Conservation (phyloP, 2,888 invertebrate genomes). For the Lasioglossum malachurum region DNA sequence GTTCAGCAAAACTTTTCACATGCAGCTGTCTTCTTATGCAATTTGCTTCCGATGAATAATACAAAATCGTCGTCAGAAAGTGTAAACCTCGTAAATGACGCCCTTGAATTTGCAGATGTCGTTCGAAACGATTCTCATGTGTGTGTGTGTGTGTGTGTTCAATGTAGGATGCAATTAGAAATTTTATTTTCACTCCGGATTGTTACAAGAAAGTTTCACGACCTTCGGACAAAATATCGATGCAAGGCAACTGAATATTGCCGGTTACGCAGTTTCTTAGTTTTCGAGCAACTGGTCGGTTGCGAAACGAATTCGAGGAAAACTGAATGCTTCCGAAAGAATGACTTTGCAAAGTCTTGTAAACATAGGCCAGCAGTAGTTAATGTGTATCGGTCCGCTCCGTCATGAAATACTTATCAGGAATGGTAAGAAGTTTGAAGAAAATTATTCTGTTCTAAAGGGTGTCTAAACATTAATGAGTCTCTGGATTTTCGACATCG, state of each 20-base stretch:
- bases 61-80: background rate
- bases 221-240: constrained; percentile 34
- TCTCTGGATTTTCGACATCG: background rate
- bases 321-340: background rate
- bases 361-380: background rate
- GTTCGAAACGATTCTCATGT: background rate
- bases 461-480: background rate
- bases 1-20: background rate
- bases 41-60: background rate
- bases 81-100: background rate
- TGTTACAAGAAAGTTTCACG: constrained; percentile 28
- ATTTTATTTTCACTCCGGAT: constrained; percentile 35
- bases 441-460: background rate
- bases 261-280: background rate
- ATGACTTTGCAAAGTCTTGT: background rate
- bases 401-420: background rate
- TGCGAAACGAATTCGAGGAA: background rate
- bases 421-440: background rate
- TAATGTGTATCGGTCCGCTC: background rate
- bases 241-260: background rate
- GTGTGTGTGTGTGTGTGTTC: too few species aligned
- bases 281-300: background rate
- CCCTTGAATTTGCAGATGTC: constrained; percentile 35
- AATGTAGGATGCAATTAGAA: constrained; percentile 7
- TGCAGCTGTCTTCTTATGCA: background rate